Evolutionary conservation across 2,888 invertebrate species (phyloP).

Genomic region (Scaptomyza polygonia): DNA sequence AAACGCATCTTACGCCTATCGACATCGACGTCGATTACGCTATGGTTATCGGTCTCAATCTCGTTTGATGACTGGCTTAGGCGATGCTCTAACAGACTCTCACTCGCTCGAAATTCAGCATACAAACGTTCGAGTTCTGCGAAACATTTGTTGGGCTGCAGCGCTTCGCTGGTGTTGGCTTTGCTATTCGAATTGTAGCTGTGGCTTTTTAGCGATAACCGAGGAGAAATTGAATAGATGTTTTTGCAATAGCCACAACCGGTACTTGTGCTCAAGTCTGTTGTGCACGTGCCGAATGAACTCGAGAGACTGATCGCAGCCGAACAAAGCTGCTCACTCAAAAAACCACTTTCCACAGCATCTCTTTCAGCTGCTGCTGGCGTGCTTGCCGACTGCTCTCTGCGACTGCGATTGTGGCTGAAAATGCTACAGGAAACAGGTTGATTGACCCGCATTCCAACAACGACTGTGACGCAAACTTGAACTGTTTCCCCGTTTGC

Average conservation of each 20-base stretch:
- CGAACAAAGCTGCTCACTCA: conserved; percentile 35
- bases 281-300: conserved; percentile 76
- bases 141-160: conserved; percentile 82
- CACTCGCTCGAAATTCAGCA: conserved; percentile 83
- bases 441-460: conserved; percentile 79
- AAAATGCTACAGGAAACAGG: conserved; percentile 73
- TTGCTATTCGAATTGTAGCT: conserved; percentile 43
- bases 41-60: conserved; percentile 38
- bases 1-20: conserved; percentile 78
- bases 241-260: conserved; percentile 17
- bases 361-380: conserved; percentile 15
- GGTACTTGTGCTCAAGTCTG: conserved; percentile 28
- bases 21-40: conserved; percentile 16
- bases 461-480: conserved; percentile 39
- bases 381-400: conserved; percentile 14
- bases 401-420: conserved; percentile 23
- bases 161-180: conserved; percentile 39
- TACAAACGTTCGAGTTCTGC: conserved; percentile 82
- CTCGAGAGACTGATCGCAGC: conserved; percentile 80
- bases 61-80: conserved; percentile 36
- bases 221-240: conserved; percentile 51
- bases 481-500: conserved; percentile 51
- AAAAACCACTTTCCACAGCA: conserved; percentile 24
- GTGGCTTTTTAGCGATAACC: conserved; percentile 48
- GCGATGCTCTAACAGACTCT: conserved; percentile 76